Conservation (phyloP, 2,888 invertebrate species). For the Schrankia costaestrigalis region DNA sequence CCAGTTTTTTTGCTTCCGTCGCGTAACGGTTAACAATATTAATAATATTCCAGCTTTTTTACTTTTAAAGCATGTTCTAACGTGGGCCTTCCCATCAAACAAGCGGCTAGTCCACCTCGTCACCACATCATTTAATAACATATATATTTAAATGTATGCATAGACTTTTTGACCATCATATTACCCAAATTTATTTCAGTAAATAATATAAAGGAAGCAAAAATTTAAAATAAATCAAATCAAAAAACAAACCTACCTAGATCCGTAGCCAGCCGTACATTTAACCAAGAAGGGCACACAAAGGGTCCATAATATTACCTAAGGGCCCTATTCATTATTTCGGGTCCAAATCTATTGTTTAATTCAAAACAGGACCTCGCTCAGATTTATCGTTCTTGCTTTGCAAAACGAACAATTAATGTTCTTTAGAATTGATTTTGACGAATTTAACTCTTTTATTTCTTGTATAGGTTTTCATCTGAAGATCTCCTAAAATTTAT, state of each 20-base stretch:
- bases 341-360: constrained; percentile 42
- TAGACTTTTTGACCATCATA: no score
- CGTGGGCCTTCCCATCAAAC: no score
- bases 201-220: neutral
- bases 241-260: constrained; percentile 5
- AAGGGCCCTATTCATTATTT: constrained; percentile 38
- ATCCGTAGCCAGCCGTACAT: constrained; percentile 2
- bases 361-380: constrained; percentile 48
- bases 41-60: no score
- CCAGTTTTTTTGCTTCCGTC: no score
- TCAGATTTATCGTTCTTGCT: constrained; percentile 49
- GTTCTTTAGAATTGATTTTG: constrained; percentile 54
- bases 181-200: neutral
- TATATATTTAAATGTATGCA: no score
- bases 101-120: no score
- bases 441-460: constrained; percentile 58
- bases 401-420: constrained; percentile 51
- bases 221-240: constrained; percentile 1
- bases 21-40: no score
- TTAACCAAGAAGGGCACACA: constrained; percentile 16
- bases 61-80: no score
- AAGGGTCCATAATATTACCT: constrained; percentile 21
- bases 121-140: no score
- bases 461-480: constrained; percentile 30
- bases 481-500: constrained; percentile 23